These are phyloP conservation scores for Leptosomus discolor DNA, from an alignment of 2,113 vertebrate genomes.

Conservation along the genomic window DNA sequence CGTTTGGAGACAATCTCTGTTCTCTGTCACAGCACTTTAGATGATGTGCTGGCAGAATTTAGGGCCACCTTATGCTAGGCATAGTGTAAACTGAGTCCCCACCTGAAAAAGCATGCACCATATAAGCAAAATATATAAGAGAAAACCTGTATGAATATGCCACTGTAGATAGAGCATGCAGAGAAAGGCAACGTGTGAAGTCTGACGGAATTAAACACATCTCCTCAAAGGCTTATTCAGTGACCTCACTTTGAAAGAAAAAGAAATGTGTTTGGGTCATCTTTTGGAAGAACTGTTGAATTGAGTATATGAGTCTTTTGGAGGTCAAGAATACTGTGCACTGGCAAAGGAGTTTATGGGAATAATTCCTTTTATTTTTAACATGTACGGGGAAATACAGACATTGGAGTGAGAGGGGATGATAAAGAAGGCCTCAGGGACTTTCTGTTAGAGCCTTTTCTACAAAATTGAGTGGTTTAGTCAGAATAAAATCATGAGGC, in stretches of 20 bases:
- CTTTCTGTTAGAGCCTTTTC: neutral
- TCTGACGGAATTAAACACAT: neutral
- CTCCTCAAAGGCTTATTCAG: neutral
- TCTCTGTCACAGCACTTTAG: neutral
- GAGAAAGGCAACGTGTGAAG: neutral
- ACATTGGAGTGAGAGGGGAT: neutral
- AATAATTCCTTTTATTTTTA: neutral
- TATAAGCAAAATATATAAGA: neutral
- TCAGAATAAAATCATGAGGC: neutral
- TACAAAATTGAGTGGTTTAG: neutral
- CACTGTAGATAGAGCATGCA: neutral
- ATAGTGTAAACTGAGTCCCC: neutral
- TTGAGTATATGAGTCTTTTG: neutral
- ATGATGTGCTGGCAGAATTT: neutral
- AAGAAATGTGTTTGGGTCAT: neutral
- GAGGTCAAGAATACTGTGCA: neutral
- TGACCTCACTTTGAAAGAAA: neutral
- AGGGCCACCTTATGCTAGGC: neutral
- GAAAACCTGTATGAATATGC: neutral
- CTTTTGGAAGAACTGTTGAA: neutral
- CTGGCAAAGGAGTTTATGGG: neutral
- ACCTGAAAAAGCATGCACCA: fast-evolving
- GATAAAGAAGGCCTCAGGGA: neutral
- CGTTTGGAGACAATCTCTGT: neutral
- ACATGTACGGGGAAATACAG: neutral